Base-by-base conservation (phyloP, 2,888 invertebrate genomes). In the Hydroisotoma schaefferi region DNA sequence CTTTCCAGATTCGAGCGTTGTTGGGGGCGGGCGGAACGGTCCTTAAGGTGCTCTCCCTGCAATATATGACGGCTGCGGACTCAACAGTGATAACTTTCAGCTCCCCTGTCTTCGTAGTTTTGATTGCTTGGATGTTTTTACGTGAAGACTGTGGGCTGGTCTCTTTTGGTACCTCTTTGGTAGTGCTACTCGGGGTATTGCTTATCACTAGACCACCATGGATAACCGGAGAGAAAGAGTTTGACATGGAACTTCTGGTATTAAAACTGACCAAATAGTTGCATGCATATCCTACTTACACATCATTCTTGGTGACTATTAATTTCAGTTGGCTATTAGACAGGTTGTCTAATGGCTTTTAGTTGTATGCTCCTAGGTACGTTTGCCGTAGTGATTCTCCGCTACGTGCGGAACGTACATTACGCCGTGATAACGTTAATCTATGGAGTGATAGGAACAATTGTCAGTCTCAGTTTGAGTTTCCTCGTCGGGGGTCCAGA, bases 391-490 rank as follows among this genome's bases (percentile, higher is more conserved):
- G 22, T 61, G 2, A 47, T 61, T n/a, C 53, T 61, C 8, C 52
- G 61, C 12, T 55, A 55, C 8, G 46, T 61, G 15, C 48, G 56
- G 15, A 40, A 57, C 18, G 61, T 61, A 10, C 56, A 61, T 43
- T 61, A 51, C 48, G 40, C 57, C 37, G n/a, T 61, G 1, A 47
- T 61, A 20, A 57, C 53, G 10, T 29, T 54, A 2, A 27, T 57
- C 12, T 61, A 56, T 33, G 61, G 61, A 29, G 12, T 61, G 1
- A 25, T 61, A 23, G 61, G 61, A 1, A 53, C 57, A 3, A n/a
- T 53, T 1, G 43, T 26, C 12, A 33, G 53, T 23, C 12, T 61
- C 12, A 8, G 22, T 10, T n/a, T 61, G 5, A 27, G 53, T 26
- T 23, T 49, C 5, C 15, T 46, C 3, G 23, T 18, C 1, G 56